Evolutionary conservation across 2,797 vertebrate genomes (phyloP).

Genomic region (Rhyacichthys aspro): DNA sequence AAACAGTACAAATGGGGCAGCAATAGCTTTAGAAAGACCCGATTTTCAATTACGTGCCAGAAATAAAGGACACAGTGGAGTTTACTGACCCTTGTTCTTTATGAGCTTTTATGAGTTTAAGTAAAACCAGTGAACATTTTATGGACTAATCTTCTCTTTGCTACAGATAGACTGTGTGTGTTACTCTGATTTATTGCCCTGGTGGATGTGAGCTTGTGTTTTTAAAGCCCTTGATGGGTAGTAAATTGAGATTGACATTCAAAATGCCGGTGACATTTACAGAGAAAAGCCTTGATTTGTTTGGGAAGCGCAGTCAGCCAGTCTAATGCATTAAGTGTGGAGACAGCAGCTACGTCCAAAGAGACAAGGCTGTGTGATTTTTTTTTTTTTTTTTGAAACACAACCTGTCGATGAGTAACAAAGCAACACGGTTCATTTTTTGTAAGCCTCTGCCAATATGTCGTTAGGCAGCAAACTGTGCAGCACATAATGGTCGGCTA

Average conservation of each 20-base stretch:
- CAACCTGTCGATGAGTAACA: background rate
- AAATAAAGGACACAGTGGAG: background rate
- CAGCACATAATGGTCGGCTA: slow-evolving; percentile 24
- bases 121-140: background rate
- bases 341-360: background rate
- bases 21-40: background rate
- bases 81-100: background rate
- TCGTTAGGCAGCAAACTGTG: slow-evolving; percentile 1
- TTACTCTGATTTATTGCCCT: background rate
- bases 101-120: background rate
- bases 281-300: background rate
- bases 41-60: background rate
- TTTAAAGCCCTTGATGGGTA: slow-evolving; percentile 4
- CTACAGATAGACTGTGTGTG: background rate
- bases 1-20: too few relatives aligned
- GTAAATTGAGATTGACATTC: background rate
- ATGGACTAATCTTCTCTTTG: background rate
- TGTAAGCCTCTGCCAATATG: slow-evolving; percentile 18
- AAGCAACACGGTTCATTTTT: background rate
- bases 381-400: background rate
- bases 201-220: background rate
- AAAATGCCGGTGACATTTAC: background rate
- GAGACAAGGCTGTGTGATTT: background rate
- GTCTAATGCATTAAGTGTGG: background rate
- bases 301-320: background rate